Conservation (phyloP, 2,797 vertebrate genomes). For the Chloroceryle inda region DNA sequence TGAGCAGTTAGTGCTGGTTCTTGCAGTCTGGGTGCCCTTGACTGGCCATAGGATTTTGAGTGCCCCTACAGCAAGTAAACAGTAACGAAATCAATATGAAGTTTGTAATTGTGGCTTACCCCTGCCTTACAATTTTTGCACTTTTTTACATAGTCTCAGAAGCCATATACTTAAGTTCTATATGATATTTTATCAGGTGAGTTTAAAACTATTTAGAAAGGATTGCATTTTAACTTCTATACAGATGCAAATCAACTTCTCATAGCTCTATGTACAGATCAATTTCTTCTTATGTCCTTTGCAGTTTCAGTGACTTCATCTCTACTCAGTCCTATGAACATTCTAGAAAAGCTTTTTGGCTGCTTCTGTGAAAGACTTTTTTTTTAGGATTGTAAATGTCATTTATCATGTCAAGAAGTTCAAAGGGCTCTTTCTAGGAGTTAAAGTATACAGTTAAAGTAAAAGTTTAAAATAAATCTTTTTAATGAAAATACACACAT, state of each 20-base stretch:
- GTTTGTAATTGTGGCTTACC: not conserved
- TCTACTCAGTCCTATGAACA: not conserved
- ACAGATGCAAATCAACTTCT: not conserved
- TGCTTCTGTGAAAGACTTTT: not conserved
- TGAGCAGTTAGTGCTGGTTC: not conserved
- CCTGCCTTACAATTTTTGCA: not conserved
- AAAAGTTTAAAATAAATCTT: not conserved
- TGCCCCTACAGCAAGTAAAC: not conserved
- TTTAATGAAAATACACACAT: not conserved
- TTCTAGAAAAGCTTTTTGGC: not conserved
- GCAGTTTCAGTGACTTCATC: not conserved
- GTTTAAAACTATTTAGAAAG: not conserved
- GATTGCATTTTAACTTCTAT: not conserved
- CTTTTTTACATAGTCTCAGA: not conserved
- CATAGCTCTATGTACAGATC: not conserved
- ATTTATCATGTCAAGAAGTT: not conserved
- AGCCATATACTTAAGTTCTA: not conserved
- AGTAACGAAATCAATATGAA: not conserved
- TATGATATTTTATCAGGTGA: not conserved
- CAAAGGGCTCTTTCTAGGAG: not conserved
- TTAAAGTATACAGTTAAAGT: not conserved
- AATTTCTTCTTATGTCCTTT: not conserved
- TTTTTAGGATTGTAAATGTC: not conserved
- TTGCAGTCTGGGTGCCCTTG: not conserved
- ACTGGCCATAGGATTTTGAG: rapidly evolving